Base-by-base conservation (phyloP, 2,888 invertebrate species). In the Pharmacophagus antenor region DNA sequence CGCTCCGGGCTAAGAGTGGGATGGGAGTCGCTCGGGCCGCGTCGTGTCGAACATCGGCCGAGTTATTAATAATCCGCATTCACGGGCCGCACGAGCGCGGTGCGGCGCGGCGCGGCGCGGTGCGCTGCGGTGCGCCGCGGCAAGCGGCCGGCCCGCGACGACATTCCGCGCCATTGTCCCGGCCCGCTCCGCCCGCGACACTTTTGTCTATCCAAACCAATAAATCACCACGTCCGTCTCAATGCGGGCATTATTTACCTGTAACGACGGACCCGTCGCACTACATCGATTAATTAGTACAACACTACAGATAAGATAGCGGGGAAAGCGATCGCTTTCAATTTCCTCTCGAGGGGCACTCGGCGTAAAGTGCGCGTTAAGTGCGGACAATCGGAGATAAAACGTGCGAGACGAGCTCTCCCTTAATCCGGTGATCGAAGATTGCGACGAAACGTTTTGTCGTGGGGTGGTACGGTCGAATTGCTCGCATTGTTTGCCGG, bases 371-470 rank as follows among this genome's bases (percentile, higher is more conserved):
- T 89, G 84, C 69, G 88, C 88, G 88, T 88, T 88, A 88, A 90
- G 89, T 89, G 90, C 85, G 88, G 82, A 89, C 90, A 90, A 90
- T 89, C 88, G 90, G 79, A 89, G 90, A 90, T 90, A 90, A 90
- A 88, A 88, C 86, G 88, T 88, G 86, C 87, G 86, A 88, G 85
- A 86, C 85, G 85, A 80, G 83, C 84, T 84, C 72, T 68, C 90
- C 90, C 89, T 89, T 89, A 89, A 90, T 89, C 89, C 87, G 82
- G 87, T 85, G 90, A 89, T 90, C 90, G 88, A 86, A 89, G 89
- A 90, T 90, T 90, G 89, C 88, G 84, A 85, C 87, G 84, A 90
- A 90, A 85, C 88, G 88, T 86, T 90, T 89, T 88, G 90, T 88
- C 88, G 88, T 88, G 81, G 89, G 89, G 90, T 88, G 85, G 83